Evolutionary conservation across 2,113 vertebrate genomes (phyloP).

Genomic region (Galbula dea): DNA sequence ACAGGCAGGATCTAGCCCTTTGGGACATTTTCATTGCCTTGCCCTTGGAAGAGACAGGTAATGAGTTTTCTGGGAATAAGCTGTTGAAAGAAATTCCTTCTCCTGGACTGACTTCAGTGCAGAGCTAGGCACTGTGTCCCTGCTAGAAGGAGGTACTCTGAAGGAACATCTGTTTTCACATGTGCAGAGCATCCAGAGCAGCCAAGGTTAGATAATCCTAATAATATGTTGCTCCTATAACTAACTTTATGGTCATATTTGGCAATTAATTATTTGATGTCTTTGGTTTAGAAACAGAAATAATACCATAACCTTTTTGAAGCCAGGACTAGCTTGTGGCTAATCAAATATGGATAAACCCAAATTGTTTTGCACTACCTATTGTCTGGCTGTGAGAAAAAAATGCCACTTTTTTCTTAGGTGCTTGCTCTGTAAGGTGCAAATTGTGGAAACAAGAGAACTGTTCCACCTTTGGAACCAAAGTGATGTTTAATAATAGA

Average conservation of each 20-base stretch:
- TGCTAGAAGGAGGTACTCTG: background rate
- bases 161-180: background rate
- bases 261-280: background rate
- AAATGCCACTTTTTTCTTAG: background rate
- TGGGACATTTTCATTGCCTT: background rate
- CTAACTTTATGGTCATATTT: background rate
- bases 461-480: background rate
- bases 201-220: background rate
- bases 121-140: background rate
- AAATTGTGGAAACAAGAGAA: background rate
- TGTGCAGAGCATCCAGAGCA: background rate
- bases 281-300: background rate
- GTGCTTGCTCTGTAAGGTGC: background rate
- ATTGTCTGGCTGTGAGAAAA: background rate
- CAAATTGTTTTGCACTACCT: background rate
- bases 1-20: background rate
- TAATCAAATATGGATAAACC: background rate
- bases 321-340: background rate
- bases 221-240: background rate
- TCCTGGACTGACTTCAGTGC: background rate
- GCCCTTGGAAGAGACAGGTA: background rate
- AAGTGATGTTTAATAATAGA: background rate
- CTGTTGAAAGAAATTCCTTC: background rate
- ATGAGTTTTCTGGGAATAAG: background rate
- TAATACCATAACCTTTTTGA: background rate